Conservation (phyloP, 2,113 vertebrate genomes). For the Gnathonemus echidnorhynchus region DNA sequence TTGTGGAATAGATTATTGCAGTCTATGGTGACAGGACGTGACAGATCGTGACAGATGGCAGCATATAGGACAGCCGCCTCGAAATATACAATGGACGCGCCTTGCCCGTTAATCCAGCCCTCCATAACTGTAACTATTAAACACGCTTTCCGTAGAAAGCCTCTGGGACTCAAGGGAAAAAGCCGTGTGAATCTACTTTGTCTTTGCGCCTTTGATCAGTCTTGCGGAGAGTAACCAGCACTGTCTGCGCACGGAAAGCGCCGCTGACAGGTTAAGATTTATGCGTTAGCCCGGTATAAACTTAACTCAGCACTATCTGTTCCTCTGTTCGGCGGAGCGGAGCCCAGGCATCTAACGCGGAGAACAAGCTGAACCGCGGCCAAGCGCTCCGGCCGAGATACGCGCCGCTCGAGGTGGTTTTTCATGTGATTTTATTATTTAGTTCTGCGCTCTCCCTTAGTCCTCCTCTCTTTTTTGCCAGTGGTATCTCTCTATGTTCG, state of each 20-base stretch:
- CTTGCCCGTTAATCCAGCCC: background rate
- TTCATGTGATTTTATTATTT: conserved; percentile 11
- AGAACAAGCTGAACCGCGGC: conserved; percentile 1
- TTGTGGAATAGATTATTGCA: background rate
- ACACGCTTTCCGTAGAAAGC: background rate
- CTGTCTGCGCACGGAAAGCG: background rate
- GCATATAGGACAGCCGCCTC: background rate
- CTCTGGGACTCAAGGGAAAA: background rate
- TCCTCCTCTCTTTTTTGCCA: background rate
- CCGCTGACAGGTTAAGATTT: background rate
- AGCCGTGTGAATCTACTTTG: background rate
- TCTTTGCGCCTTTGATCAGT: background rate
- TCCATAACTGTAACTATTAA: background rate
- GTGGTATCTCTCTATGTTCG: conserved; percentile 9
- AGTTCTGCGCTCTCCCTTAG: background rate
- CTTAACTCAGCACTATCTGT: background rate
- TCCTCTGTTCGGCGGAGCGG: background rate
- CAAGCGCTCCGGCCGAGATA: conserved; percentile 11
- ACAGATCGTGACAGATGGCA: background rate
- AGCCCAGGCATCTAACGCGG: background rate
- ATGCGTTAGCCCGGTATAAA: background rate
- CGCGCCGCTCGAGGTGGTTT: background rate
- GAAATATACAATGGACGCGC: background rate
- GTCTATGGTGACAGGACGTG: background rate
- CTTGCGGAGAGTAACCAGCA: background rate